Conservation (phyloP, 1,140 invertebrate genomes). For the Drosophila equinoxialis region DNA sequence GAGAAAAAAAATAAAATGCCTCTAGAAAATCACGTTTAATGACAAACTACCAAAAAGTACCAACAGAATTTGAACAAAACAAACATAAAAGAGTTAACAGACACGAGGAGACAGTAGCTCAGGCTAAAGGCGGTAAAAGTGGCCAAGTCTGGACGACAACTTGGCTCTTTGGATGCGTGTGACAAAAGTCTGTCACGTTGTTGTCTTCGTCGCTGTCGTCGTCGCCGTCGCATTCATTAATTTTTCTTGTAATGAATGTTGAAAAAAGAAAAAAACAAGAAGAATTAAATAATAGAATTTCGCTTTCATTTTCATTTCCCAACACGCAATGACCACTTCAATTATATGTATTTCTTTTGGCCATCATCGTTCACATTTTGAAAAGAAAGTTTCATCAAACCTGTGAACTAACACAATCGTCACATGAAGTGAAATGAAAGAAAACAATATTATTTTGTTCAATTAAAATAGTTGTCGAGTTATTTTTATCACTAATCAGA, state of each 20-base stretch:
- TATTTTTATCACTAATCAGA: constrained; percentile 25
- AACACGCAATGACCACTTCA: constrained; percentile 60
- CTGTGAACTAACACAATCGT: constrained; percentile 42
- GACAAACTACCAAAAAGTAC: constrained; percentile 36
- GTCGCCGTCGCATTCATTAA: constrained; percentile 52
- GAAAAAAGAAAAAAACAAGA: constrained; percentile 33
- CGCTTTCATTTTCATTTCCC: constrained; percentile 78
- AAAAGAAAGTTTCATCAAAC: constrained; percentile 75
- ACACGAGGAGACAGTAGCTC: constrained; percentile 33
- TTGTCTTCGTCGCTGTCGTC: neutral
- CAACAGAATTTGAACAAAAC: constrained; percentile 65
- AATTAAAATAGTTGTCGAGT: constrained; percentile 34
- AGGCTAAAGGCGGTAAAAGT: constrained; percentile 61
- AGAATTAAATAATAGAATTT: constrained; percentile 83
- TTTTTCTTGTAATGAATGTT: constrained; percentile 74
- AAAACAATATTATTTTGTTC: constrained; percentile 29
- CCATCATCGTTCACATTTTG: constrained; percentile 54
- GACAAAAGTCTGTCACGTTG: constrained; percentile 17
- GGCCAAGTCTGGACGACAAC: constrained; percentile 31
- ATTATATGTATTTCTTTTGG: constrained; percentile 44
- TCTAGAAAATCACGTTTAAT: constrained; percentile 66
- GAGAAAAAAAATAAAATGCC: constrained; percentile 51
- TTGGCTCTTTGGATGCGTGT: constrained; percentile 3
- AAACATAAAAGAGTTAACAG: constrained; percentile 11
- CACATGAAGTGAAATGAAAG: constrained; percentile 33